Base-by-base conservation (phyloP, 2,113 vertebrate genomes). In the Aptenodytes patagonicus region DNA sequence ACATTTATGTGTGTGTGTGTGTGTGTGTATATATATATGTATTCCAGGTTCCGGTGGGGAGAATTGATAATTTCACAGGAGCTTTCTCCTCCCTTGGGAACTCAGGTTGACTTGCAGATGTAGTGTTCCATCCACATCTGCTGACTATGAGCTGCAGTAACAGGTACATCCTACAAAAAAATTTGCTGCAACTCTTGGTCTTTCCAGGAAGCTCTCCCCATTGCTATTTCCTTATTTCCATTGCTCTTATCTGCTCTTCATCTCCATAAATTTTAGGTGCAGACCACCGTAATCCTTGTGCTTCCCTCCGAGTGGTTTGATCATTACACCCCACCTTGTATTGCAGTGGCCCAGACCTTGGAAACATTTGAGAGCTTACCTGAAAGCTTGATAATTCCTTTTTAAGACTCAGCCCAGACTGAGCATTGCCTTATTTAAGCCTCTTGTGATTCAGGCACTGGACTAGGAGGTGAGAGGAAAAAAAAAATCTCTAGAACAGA, bases 1-100 rank as follows among this genome's bases (percentile, higher is more conserved):
- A 8, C 1, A 1, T 11, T 3, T 21, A 4, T 12, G 47, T 22
- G 20, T 22, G 47, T 47, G 47, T 22, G n/a, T n/a, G 20, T 22
- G 47, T 47, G 11, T 24, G 2, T 11, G 2, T 10, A 2, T 42
- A 6, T 40, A 5, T 1, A 2, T 7, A 6, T n/a, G 3, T 31
- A 65, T 36, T 61, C 78, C 12, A 31, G 14, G 25, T 34, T 55
- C 7, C 10, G 32, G 6, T 15, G 7, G 7, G 17, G 19, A 64
- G 5, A 85, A 57, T 0, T 25, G 2, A 6, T 46, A 68, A 55
- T 36, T 62, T 91, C 25, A 46, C 7, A n/a, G 17, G 16, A 72
- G 7, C 15, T 36, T 62, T 84, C 28, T 34, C 5, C 8, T 69
- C 13, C 47, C 38, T 40, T 80, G 31, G 22, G 20, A 80, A 9